Evolutionary conservation across 2,888 invertebrate species (phyloP).

Genomic region (Neuroscelio doddi): DNA sequence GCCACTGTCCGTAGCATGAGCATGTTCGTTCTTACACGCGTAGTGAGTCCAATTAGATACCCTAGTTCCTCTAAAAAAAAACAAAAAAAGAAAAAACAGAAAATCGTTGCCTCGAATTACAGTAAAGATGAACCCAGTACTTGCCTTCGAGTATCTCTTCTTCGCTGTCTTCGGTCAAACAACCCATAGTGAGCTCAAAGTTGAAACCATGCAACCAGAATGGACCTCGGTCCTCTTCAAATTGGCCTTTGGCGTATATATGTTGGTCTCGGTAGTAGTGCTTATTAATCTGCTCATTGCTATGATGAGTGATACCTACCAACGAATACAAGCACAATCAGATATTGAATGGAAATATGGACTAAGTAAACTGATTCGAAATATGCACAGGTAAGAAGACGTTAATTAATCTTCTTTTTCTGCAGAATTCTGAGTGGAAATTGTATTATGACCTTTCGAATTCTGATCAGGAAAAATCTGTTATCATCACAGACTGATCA

Average conservation of each 20-base stretch:
- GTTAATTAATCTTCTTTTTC: too few species aligned
- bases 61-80: conserved; percentile 23
- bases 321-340: conserved; percentile 95
- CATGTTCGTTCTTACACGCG: conserved; percentile 63
- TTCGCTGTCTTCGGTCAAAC: conserved; percentile 98
- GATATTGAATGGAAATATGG: conserved; percentile 89
- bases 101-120: conserved; percentile 68
- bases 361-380: conserved; percentile 82
- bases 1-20: conserved; percentile 66
- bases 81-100: conserved; percentile 9
- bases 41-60: conserved; percentile 48
- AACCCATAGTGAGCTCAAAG: conserved; percentile 87
- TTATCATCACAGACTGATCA: too few species aligned
- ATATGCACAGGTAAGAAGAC: conserved; percentile 78
- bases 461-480: too few species aligned
- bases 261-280: conserved; percentile 98
- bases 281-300: conserved; percentile 99
- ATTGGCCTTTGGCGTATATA: conserved; percentile 96
- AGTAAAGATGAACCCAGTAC: conserved; percentile 90
- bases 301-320: conserved; percentile 99
- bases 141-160: conserved; percentile 97
- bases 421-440: too few species aligned
- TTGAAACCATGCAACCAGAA: conserved; percentile 81
- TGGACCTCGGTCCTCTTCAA: conserved; percentile 92
- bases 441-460: too few species aligned